Conservation (phyloP, 2,888 invertebrate genomes). For the Yponomeuta malinellus region DNA sequence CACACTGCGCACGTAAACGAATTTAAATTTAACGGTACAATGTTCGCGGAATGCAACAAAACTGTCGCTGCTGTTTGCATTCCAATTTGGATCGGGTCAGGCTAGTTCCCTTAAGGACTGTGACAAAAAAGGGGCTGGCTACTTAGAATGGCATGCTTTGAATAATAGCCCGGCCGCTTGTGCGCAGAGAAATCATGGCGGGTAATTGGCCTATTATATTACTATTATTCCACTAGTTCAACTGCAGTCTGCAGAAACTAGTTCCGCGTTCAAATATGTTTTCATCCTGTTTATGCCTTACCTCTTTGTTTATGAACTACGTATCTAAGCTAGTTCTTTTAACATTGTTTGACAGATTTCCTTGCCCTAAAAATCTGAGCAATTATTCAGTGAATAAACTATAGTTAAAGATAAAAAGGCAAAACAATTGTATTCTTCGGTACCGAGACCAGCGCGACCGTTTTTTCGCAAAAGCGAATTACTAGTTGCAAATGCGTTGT, state of each 20-base stretch:
- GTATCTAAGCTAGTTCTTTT: no score
- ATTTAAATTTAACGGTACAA: slow-evolving; percentile 71
- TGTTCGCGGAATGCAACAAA: slow-evolving; percentile 51
- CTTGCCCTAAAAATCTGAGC: no score
- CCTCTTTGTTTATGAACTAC: no score
- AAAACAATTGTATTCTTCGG: no score
- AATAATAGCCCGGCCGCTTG: slow-evolving; percentile 32
- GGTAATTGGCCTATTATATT: slow-evolving; percentile 15
- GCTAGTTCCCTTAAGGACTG: slow-evolving; percentile 40
- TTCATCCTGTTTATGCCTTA: no score
- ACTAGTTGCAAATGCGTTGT: no score
- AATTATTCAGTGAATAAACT: no score
- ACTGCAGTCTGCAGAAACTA: background rate
- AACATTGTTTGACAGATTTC: no score
- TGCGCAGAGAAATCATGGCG: slow-evolving; percentile 14
- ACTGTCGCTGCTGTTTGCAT: slow-evolving; percentile 35
- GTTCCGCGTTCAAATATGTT: no score
- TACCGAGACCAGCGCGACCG: no score
- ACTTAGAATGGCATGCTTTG: slow-evolving; percentile 52
- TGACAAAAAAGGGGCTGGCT: slow-evolving; percentile 54
- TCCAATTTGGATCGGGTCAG: slow-evolving; percentile 45
- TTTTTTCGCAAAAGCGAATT: no score
- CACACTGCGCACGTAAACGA: slow-evolving; percentile 33
- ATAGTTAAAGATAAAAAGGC: no score
- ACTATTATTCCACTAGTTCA: slow-evolving; percentile 6